These are phyloP conservation scores for Anas platyrhynchos DNA, from an alignment of 2,113 vertebrate species.

Conservation along the genomic window DNA sequence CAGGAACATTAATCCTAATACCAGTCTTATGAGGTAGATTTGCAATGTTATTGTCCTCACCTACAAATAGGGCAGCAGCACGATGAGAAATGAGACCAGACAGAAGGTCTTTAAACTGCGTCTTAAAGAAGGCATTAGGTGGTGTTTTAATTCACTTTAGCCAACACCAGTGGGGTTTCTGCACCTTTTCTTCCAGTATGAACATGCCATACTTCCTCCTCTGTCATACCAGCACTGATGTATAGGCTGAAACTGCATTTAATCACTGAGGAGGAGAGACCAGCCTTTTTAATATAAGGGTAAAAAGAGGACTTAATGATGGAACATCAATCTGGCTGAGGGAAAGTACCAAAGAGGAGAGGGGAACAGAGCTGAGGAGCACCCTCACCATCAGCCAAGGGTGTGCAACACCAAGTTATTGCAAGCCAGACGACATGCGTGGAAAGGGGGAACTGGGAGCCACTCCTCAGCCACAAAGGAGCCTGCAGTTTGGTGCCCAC, in stretches of 20 bases:
- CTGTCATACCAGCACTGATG: background rate
- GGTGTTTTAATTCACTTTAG: background rate
- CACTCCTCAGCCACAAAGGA: background rate
- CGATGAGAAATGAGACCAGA: background rate
- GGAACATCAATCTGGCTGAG: background rate
- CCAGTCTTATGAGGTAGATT: background rate
- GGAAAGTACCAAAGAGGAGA: background rate
- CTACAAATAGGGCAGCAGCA: background rate
- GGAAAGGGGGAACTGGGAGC: background rate
- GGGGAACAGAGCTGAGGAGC: fast-evolving
- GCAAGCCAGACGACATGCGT: fast-evolving
- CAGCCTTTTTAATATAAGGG: background rate
- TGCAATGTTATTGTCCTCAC: background rate
- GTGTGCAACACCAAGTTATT: fast-evolving
- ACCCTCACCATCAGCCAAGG: background rate
- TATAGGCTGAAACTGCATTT: background rate
- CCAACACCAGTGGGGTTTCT: fast-evolving
- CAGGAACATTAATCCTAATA: background rate
- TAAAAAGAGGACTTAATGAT: background rate
- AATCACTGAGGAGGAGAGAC: background rate
- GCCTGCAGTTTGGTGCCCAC: fast-evolving
- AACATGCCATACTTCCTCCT: background rate
- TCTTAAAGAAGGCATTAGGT: background rate
- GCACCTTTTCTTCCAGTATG: background rate
- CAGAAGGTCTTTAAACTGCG: background rate